These are phyloP conservation scores for Zalophus californianus DNA, from an alignment of 2,797 vertebrate species.

Conservation along the genomic window DNA sequence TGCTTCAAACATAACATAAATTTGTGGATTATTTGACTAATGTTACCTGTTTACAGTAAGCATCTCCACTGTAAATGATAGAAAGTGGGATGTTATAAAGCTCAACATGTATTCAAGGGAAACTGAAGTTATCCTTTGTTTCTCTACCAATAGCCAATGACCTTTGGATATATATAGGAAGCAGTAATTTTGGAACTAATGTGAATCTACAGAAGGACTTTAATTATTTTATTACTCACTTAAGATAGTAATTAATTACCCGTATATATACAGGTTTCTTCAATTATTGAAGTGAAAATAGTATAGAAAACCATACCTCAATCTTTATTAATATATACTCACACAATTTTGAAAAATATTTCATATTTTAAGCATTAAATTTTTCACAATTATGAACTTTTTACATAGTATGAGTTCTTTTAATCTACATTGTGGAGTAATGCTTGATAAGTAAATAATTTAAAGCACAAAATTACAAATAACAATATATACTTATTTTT, in stretches of 20 bases:
- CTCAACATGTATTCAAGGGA: background rate
- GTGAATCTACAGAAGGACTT: background rate
- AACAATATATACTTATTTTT: background rate
- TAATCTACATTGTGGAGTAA: background rate
- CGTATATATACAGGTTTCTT: background rate
- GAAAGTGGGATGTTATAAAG: background rate
- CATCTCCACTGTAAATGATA: background rate
- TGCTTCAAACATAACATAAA: too few relatives aligned
- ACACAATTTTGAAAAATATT: background rate
- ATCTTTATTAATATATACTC: background rate
- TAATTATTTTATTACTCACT: background rate
- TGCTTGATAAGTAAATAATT: background rate
- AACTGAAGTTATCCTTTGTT: background rate
- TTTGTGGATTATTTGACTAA: background rate
- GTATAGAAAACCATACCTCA: background rate
- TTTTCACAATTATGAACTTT: background rate
- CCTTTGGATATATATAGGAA: background rate
- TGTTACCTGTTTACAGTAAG: background rate
- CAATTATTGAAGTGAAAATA: background rate
- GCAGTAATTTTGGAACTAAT: background rate
- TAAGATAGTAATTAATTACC: background rate
- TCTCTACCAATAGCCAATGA: background rate
- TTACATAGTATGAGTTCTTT: background rate
- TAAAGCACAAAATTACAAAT: background rate
- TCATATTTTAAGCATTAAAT: background rate